Percentiles rank a stretch among this genome's conserved stretches.
phyloP scores from a whole-genome alignment of 2,888 invertebrate genomes.

The Odontocolon sp. region DNA sequence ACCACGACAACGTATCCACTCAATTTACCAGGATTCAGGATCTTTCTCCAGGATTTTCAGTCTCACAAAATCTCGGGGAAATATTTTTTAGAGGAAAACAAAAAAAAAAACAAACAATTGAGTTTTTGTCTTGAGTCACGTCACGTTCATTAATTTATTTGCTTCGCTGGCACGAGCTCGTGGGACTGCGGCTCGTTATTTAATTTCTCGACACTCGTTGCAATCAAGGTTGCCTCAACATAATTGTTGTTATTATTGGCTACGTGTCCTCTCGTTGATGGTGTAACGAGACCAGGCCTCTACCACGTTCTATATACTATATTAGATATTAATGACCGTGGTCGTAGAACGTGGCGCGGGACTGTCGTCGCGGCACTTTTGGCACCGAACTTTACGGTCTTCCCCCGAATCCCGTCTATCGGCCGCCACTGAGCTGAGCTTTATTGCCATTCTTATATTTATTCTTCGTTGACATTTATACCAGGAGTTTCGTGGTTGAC shows the following conservation, averaged over 20 bases:
- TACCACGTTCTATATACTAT: neutral
- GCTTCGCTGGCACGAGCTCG: slow-evolving; percentile 12
- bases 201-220: neutral
- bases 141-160: slow-evolving; percentile 10
- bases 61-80: neutral
- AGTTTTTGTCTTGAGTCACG: neutral
- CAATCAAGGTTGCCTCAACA: neutral
- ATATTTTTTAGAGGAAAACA: slow-evolving; percentile 12
- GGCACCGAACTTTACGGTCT: slow-evolving; percentile 67
- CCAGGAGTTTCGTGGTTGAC: neutral
- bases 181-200: neutral
- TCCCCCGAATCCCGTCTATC: slow-evolving; percentile 58
- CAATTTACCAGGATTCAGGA: too few relatives aligned
- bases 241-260: slow-evolving; percentile 17
- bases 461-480: slow-evolving; percentile 62
- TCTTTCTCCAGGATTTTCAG: neutral
- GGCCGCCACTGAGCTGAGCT: slow-evolving; percentile 58
- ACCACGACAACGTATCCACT: slow-evolving; percentile 6
- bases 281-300: neutral
- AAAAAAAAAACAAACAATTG: neutral
- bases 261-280: neutral
- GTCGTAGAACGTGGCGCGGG: slow-evolving; percentile 49
- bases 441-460: slow-evolving; percentile 68
- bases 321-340: slow-evolving; percentile 56
- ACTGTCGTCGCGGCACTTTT: slow-evolving; percentile 64